Conservation (phyloP, 2,113 vertebrate species). For the Cynopterus brachyotis region DNA sequence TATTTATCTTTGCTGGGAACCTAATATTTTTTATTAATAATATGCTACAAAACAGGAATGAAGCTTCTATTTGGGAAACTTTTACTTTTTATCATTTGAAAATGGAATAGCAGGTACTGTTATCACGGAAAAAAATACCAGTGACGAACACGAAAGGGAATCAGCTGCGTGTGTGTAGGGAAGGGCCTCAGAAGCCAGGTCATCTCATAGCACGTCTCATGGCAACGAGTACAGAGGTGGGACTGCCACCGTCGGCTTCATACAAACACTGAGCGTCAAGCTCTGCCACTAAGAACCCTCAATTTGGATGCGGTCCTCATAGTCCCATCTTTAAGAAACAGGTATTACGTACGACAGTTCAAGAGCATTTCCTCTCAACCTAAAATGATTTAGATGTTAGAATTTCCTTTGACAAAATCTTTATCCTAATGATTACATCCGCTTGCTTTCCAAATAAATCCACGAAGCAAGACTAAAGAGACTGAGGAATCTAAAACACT, state of each 20-base stretch:
- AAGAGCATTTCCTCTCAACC: background rate
- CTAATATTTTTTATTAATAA: background rate
- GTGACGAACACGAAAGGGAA: background rate
- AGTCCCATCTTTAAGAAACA: background rate
- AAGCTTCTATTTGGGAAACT: background rate
- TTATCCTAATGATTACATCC: background rate
- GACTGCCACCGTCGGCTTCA: fast-evolving
- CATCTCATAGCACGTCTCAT: no score
- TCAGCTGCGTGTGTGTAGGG: background rate
- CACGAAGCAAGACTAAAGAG: background rate
- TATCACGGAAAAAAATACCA: background rate
- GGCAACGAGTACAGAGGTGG: no score
- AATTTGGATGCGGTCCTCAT: background rate
- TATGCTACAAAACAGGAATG: background rate
- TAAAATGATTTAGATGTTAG: background rate
- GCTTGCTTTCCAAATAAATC: background rate
- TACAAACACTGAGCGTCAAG: background rate
- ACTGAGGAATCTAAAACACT: background rate
- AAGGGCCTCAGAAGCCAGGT: background rate
- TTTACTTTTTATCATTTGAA: background rate
- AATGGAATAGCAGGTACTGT: background rate
- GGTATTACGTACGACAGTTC: no score
- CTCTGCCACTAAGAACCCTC: background rate
- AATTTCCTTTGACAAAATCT: background rate
- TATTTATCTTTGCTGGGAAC: background rate